Conservation (phyloP, 1,140 invertebrate species). For the Brachystomella parvula region DNA sequence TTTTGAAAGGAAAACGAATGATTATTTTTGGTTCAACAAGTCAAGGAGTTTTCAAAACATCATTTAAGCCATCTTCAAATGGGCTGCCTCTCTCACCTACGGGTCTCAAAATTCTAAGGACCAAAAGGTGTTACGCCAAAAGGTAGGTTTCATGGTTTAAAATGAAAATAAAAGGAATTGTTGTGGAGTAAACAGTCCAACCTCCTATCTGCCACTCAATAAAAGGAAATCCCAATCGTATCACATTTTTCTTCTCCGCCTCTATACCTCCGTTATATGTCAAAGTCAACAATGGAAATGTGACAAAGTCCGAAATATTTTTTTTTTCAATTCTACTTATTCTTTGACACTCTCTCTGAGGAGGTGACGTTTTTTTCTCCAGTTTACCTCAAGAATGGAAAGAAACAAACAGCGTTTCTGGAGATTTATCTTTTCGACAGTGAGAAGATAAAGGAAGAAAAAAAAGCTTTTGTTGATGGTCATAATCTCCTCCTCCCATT, state of each 20-base stretch:
- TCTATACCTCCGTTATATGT: too few species aligned
- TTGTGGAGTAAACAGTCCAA: background rate
- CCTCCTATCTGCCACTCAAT: background rate
- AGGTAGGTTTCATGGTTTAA: too few species aligned
- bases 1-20: background rate
- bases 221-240: too few species aligned
- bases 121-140: too few species aligned
- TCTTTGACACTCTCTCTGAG: background rate
- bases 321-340: background rate
- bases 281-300: too few species aligned
- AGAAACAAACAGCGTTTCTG: background rate
- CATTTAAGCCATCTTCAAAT: background rate
- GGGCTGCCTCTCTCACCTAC: background rate
- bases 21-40: background rate
- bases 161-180: background rate
- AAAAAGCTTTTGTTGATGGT: background rate
- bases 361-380: background rate
- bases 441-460: background rate
- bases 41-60: background rate
- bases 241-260: too few species aligned
- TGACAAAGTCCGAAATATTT: background rate
- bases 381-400: background rate
- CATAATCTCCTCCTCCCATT: background rate
- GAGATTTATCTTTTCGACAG: background rate
- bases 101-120: too few species aligned